These are phyloP conservation scores for Diachasma alloeum DNA, from an alignment of 1,140 invertebrate genomes.

Conservation along the genomic window DNA sequence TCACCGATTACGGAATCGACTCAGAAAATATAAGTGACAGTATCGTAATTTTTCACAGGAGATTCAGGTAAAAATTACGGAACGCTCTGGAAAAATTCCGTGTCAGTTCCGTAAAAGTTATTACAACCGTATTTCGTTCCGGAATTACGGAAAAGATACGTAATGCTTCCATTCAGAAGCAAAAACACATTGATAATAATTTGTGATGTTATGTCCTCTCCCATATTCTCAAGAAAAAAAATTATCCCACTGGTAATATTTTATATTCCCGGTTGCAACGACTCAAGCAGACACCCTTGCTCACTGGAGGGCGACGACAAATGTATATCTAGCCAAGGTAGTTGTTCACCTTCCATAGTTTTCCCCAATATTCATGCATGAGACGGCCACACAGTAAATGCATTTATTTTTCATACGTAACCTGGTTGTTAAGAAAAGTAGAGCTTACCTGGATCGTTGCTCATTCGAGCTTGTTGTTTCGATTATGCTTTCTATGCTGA, in stretches of 20 bases:
- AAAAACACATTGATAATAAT: no score
- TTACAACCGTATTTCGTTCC: no score
- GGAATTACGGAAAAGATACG: no score
- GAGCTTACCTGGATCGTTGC: slow-evolving; percentile 25
- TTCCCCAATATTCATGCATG: slow-evolving; percentile 1
- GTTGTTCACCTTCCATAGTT: background rate
- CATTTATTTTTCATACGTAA: slow-evolving; percentile 13
- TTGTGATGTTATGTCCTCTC: no score
- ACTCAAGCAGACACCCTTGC: background rate
- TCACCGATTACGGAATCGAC: no score
- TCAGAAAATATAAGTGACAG: no score
- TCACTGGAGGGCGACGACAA: slow-evolving; percentile 11
- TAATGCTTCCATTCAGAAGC: no score
- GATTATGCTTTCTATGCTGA: slow-evolving; percentile 36
- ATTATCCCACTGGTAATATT: background rate
- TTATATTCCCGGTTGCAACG: background rate
- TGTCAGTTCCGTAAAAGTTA: no score
- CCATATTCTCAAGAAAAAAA: background rate
- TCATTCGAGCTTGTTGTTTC: slow-evolving; percentile 28
- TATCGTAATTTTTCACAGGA: no score
- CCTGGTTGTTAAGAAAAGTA: slow-evolving; percentile 17
- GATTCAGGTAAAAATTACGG: no score
- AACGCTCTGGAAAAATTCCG: no score
- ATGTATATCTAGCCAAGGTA: background rate
- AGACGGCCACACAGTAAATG: background rate